These are phyloP conservation scores for Drosophila saltans DNA, from an alignment of 1,140 invertebrate species.

Conservation along the genomic window DNA sequence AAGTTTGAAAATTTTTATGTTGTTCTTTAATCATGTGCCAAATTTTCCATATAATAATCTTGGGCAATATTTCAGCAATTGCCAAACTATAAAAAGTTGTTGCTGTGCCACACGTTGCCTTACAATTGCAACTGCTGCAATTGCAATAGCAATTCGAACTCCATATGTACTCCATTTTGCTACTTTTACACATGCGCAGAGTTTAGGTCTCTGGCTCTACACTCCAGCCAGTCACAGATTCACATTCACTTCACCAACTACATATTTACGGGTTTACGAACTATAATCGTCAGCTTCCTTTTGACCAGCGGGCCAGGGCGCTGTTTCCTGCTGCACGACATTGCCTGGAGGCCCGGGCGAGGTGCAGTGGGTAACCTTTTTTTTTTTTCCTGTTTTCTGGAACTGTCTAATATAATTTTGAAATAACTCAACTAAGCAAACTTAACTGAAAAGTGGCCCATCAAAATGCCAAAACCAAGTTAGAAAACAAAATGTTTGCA, in stretches of 20 bases:
- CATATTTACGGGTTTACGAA: constrained; percentile 43
- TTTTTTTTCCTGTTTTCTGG: background rate
- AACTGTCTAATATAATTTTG: constrained; percentile 74
- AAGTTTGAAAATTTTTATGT: too few relatives aligned
- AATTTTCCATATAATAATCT: too few relatives aligned
- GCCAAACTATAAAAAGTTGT: background rate
- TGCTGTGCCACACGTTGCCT: background rate
- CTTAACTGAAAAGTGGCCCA: constrained; percentile 55
- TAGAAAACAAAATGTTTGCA: constrained; percentile 75
- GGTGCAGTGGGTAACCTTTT: background rate
- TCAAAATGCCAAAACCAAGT: constrained; percentile 71
- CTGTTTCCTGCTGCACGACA: constrained; percentile 74
- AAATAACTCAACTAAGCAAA: constrained; percentile 74
- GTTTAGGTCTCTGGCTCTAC: background rate
- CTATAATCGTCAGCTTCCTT: constrained; percentile 76
- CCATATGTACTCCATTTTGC: background rate
- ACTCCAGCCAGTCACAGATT: constrained; percentile 20
- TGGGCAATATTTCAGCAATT: background rate
- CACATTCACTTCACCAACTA: constrained; percentile 8
- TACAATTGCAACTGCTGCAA: background rate
- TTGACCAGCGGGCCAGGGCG: constrained; percentile 65
- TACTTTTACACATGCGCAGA: background rate
- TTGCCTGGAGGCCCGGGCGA: constrained; percentile 11
- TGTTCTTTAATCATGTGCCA: too few relatives aligned
- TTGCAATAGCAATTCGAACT: background rate